Evolutionary conservation across 2,797 vertebrate species (phyloP).

Genomic region (Anisognathus igniventris): DNA sequence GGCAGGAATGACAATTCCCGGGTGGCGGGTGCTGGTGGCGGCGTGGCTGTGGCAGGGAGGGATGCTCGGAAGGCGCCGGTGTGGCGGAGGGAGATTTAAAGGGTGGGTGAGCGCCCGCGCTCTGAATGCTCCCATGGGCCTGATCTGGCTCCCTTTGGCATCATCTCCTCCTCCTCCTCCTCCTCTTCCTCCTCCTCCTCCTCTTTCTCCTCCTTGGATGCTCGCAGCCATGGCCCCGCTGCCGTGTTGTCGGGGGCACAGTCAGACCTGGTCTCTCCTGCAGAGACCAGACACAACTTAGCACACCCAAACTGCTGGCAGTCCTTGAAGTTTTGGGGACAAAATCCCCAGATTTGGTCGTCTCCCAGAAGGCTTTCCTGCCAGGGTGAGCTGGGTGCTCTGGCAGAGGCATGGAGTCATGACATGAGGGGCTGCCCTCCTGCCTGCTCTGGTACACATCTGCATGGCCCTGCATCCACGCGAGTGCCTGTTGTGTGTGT

Average conservation of each 20-base stretch:
- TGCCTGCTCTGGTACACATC: not conserved
- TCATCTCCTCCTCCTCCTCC: not conserved
- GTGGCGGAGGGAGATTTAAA: conserved; percentile 23
- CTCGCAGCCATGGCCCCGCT: fast-evolving
- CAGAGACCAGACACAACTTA: not conserved
- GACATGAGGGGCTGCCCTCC: not conserved
- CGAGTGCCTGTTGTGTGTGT: not conserved
- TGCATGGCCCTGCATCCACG: not conserved
- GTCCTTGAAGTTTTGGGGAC: not conserved
- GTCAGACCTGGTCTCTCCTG: not conserved
- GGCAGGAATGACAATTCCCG: not conserved
- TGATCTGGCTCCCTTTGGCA: not conserved
- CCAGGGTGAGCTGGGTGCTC: fast-evolving
- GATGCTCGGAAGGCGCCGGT: not conserved
- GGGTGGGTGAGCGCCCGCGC: not conserved
- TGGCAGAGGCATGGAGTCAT: fast-evolving
- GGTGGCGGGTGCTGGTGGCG: not conserved
- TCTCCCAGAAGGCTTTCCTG: not conserved
- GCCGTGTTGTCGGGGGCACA: not conserved
- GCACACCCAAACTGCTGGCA: not conserved
- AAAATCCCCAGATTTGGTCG: too few relatives aligned
- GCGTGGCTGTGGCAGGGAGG: not conserved
- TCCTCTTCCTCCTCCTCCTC: not conserved
- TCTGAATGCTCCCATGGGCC: not conserved
- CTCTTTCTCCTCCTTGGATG: not conserved